A percentile compares a stretch with the other conserved stretches of the same genome.
Evolutionary conservation across 2,113 vertebrate genomes (phyloP).

Genomic region (Eretmochelys imbricata): DNA sequence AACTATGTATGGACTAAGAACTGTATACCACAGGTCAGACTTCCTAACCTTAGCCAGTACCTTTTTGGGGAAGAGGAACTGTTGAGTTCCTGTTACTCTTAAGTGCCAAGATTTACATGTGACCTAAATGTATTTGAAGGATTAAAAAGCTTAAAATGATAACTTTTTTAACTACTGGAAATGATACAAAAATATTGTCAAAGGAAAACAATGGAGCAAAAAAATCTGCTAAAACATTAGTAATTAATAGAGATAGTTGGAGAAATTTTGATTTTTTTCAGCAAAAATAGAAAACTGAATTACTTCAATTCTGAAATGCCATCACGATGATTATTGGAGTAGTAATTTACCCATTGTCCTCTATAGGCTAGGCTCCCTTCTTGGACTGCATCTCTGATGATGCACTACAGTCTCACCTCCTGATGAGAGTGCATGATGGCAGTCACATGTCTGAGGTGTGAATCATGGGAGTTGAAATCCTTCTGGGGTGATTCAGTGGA

Average conservation of each 20-base stretch:
- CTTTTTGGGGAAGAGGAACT: background rate
- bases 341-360: background rate
- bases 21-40: background rate
- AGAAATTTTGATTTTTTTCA: background rate
- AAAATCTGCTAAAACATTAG: background rate
- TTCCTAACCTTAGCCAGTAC: background rate
- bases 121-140: background rate
- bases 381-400: background rate
- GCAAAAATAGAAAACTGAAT: background rate
- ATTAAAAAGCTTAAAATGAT: background rate
- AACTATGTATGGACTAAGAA: background rate
- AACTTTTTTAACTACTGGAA: background rate
- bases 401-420: background rate
- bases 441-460: background rate
- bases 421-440: background rate
- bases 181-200: background rate
- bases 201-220: background rate
- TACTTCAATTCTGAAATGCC: background rate
- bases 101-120: background rate
- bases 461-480: background rate
- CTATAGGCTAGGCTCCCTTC: background rate
- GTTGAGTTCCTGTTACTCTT: accelerated
- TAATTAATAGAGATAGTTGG: background rate
- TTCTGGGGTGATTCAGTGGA: background rate
- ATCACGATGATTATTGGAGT: background rate